Evolutionary conservation across 2,888 invertebrate species (phyloP), one percentile per base, ranked within the genome.

Genomic region (Spatulosminthurus flaviceps): DNA sequence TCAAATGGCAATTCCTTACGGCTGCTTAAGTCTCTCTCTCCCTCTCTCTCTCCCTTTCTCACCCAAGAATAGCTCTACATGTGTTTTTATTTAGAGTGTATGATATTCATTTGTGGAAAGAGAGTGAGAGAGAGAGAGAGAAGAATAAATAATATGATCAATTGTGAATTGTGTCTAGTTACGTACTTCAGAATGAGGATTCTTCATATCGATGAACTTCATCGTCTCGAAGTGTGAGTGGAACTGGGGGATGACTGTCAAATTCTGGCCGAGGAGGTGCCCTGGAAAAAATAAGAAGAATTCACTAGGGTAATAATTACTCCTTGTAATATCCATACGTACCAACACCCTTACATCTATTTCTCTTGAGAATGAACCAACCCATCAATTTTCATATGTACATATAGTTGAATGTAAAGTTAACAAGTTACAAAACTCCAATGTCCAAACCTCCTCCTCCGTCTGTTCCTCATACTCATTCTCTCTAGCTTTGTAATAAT

Each of bases 211-310:
- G 80, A 85, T 77, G 77, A 85, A 84, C 79, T 84, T 83, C 85
- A 85, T 85, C 0, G 85, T 85, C 74, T 85, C 85, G 75, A 83
- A 85, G 77, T 85, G 85, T 24, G 85, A 85, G 79, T 85, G 85
- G 73, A 85, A 83, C 75, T 84, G 83, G 43, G 85, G 84, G 76
- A 85, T 85, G 83, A 84, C 83, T 78, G 85, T 85, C 81, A 85
- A 80, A 77, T 85, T 85, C 80, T 81, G 81, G 60, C 82, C 82
- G 60, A 84, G 80, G 75, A 85, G 82, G 72, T 85, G 85, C 64
- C 85, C 85, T 85, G 82, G 34, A 75, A 77, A 79, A 66, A 77
- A 69, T 24, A 78, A 70, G n/a, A 28, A 69, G 69, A 77, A 77
- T 78, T 78, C 64, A 78, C 60, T 41, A 61, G 60, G 69, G 34